Base-by-base conservation (phyloP, 2,113 vertebrate species). In the Parus major region DNA sequence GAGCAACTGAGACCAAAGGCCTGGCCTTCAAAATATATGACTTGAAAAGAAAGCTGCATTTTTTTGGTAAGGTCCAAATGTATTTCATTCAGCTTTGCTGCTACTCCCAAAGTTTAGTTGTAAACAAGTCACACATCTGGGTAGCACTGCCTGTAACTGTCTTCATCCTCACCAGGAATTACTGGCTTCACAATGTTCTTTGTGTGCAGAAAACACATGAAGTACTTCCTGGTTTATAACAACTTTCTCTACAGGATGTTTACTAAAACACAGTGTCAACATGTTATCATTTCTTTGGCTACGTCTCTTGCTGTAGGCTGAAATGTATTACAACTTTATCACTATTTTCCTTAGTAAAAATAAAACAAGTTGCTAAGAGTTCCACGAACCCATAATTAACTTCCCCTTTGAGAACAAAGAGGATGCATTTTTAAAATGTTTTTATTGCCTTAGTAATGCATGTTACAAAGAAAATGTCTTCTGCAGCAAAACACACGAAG, bases 41-140 rank as follows among this genome's bases (percentile, higher is more conserved):
- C 92, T 94, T 94, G 93, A 96, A 93, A 94, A 63, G 82, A 94
- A 57, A 81, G 85, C 88, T 80, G 71, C 53, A 60, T 79, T 86
- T 91, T 95, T 93, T 94, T 96, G 15, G 75, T 92, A 78, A 86
- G 88, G 76, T 91, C 92, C 94, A 93, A 96, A 91, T 93, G 52
- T 84, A 56, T 96, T 97, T 93, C 49, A 93, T 95, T 95, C n/a
- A 0, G 61, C 65, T 92, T 82, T 84, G 69, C 72, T 84, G 56
- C 44, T 88, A 24, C 60, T 91, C 83, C 59, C 91, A n/a, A 60
- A 75, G 65, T 84, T 77, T 56, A 80, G 76, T 84, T 93, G 65
- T 93, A 94, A 97, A 93, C 82, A 94, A 96, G 75, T 56, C 69
- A 84, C 92, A 92, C 94, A 95, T 94, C 86, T 97, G 95, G 95